A percentile compares a stretch with the other conserved stretches of the same genome.
These are phyloP conservation scores for Syngnathus floridae DNA, from an alignment of 2,113 vertebrate genomes.

Conservation along the genomic window DNA sequence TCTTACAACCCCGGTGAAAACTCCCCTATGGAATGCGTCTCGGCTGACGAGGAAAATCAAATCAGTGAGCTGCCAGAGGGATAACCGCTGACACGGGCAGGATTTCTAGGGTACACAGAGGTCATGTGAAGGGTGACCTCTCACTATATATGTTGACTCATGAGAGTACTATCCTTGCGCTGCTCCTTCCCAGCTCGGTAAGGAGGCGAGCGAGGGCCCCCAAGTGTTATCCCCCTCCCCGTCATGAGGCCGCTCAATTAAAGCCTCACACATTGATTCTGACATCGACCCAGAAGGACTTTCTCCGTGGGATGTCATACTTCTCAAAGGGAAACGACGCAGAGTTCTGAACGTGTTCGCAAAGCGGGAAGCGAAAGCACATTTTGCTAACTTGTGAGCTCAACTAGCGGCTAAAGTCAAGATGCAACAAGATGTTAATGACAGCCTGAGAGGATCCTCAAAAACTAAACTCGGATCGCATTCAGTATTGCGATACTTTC, in stretches of 20 bases:
- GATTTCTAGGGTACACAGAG: constrained; percentile 24
- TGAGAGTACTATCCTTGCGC: constrained; percentile 1
- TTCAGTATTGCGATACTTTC: not conserved
- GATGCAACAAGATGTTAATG: not conserved
- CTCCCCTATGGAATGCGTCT: constrained; percentile 21
- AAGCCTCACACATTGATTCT: constrained; percentile 6
- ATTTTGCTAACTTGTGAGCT: not conserved
- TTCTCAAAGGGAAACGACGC: not conserved
- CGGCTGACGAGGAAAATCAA: constrained; percentile 28
- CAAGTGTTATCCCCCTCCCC: constrained; percentile 9
- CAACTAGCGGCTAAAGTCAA: not conserved
- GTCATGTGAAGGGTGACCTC: constrained; percentile 40
- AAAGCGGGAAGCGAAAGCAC: not conserved
- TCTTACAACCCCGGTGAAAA: not conserved
- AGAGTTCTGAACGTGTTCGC: not conserved
- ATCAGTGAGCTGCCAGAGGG: constrained; percentile 23
- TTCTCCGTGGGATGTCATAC: not conserved
- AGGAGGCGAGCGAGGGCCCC: not conserved
- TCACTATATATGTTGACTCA: constrained; percentile 24
- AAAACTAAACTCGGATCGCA: not conserved
- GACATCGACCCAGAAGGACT: constrained; percentile 3
- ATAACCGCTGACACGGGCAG: constrained; percentile 24
- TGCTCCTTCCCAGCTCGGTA: constrained; percentile 2
- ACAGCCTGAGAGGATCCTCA: not conserved
- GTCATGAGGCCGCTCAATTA: constrained; percentile 30